phyloP scores from a whole-genome alignment of 2,113 vertebrate species.

The Anguilla rostrata region DNA sequence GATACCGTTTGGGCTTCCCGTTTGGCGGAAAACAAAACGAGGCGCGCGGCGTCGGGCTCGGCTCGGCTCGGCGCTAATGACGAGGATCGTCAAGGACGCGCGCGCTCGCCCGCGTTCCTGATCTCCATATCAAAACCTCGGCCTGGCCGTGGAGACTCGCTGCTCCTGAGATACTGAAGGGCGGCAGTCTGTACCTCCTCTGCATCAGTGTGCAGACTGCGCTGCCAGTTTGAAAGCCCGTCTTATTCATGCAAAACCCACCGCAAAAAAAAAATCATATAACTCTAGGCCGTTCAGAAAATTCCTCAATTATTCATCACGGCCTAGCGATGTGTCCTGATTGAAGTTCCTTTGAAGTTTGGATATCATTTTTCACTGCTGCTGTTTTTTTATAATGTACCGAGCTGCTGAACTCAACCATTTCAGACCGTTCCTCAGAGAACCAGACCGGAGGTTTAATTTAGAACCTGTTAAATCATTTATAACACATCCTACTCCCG shows the following conservation, averaged over 20 bases:
- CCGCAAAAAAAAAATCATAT: slow-evolving; percentile 53
- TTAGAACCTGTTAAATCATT: slow-evolving; percentile 68
- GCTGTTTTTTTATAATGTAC: slow-evolving; percentile 42
- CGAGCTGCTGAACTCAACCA: slow-evolving; percentile 40
- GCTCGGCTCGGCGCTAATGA: neutral
- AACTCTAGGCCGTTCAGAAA: slow-evolving; percentile 69
- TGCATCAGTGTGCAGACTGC: slow-evolving; percentile 44
- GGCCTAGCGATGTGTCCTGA: slow-evolving; percentile 71
- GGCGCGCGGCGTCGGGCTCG: neutral
- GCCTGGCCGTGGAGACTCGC: neutral
- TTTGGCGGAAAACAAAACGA: neutral
- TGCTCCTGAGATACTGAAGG: slow-evolving; percentile 16
- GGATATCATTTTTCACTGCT: slow-evolving; percentile 69
- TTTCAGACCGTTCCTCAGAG: slow-evolving; percentile 38
- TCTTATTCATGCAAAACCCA: slow-evolving; percentile 69
- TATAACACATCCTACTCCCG: slow-evolving; percentile 57
- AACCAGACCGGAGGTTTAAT: slow-evolving; percentile 47
- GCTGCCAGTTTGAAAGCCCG: slow-evolving; percentile 58
- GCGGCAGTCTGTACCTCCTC: slow-evolving; percentile 43
- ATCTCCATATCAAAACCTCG: neutral
- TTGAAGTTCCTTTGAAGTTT: slow-evolving; percentile 77
- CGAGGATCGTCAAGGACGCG: too few relatives aligned
- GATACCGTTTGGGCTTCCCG: neutral
- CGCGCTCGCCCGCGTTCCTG: neutral
- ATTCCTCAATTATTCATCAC: slow-evolving; percentile 76